Conservation (phyloP, 2,888 invertebrate genomes). For the Acanthosepion esculentum region DNA sequence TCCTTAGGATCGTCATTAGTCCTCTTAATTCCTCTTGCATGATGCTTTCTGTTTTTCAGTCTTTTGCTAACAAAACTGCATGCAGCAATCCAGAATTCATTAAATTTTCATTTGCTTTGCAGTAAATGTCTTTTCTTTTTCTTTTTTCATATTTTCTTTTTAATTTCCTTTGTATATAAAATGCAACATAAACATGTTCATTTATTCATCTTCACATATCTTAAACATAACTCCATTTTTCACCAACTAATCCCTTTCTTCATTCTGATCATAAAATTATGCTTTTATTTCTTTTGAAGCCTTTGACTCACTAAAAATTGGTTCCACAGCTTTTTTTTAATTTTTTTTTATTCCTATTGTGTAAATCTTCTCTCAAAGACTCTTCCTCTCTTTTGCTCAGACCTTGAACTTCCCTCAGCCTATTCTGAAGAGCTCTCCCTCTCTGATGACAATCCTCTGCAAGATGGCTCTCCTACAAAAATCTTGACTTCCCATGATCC, state of each 20-base stretch:
- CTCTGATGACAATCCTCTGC: neutral
- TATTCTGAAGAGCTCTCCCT: slow-evolving; percentile 25
- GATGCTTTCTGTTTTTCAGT: neutral
- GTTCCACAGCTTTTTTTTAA: neutral
- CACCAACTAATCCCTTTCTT: too few relatives aligned
- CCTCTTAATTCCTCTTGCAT: neutral
- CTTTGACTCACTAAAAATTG: neutral
- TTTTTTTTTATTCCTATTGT: neutral
- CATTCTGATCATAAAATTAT: neutral
- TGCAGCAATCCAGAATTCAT: neutral
- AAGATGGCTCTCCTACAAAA: slow-evolving; percentile 44
- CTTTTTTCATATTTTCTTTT: neutral
- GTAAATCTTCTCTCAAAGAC: neutral
- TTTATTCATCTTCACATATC: too few relatives aligned
- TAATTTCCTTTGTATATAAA: neutral
- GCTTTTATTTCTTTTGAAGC: neutral
- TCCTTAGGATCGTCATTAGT: neutral
- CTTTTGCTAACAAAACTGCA: neutral
- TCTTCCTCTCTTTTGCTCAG: neutral
- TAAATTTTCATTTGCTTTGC: neutral
- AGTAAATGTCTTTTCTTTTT: neutral
- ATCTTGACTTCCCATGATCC: slow-evolving; percentile 35
- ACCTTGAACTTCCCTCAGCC: slow-evolving; percentile 45
- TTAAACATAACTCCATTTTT: too few relatives aligned
- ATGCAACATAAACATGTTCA: neutral